Conservation (phyloP, 2,113 vertebrate genomes). For the Sphaerodactylus townsendi region DNA sequence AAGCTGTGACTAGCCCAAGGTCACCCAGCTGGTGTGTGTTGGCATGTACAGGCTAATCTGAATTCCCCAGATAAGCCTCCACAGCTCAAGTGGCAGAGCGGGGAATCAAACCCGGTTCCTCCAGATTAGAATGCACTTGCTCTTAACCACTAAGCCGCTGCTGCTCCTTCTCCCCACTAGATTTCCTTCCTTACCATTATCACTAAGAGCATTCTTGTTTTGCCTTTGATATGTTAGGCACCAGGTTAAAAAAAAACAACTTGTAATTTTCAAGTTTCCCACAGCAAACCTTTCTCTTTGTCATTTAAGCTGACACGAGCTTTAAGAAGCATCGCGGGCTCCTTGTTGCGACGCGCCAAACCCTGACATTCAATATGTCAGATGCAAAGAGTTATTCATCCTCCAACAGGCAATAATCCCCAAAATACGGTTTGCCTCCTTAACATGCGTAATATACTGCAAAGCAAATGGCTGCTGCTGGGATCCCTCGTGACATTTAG, state of each 20-base stretch:
- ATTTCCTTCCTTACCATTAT: not conserved
- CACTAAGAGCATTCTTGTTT: not conserved
- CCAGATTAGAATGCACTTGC: too few relatives aligned
- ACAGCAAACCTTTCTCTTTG: not conserved
- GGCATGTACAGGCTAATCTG: too few relatives aligned
- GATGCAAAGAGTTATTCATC: not conserved
- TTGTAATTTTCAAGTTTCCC: too few relatives aligned
- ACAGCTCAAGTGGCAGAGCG: too few relatives aligned
- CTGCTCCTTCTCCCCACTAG: too few relatives aligned
- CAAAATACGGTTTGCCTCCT: slow-evolving; percentile 1
- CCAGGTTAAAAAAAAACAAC: too few relatives aligned
- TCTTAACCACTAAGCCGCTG: too few relatives aligned
- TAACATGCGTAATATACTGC: not conserved
- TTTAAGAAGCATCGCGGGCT: slow-evolving; percentile 26
- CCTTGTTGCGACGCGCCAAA: slow-evolving; percentile 21
- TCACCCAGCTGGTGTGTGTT: too few relatives aligned
- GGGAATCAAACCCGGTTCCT: too few relatives aligned
- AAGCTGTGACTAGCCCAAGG: too few relatives aligned
- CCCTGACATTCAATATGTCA: not conserved
- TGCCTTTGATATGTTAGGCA: not conserved
- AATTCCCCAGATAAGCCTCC: too few relatives aligned
- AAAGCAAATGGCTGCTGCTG: slow-evolving; percentile 37
- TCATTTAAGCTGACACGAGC: slow-evolving; percentile 21
- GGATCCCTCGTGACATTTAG: slow-evolving; percentile 38
- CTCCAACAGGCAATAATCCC: not conserved